These are phyloP conservation scores for Atta colombica DNA, from an alignment of 1,140 invertebrate genomes.

Conservation along the genomic window DNA sequence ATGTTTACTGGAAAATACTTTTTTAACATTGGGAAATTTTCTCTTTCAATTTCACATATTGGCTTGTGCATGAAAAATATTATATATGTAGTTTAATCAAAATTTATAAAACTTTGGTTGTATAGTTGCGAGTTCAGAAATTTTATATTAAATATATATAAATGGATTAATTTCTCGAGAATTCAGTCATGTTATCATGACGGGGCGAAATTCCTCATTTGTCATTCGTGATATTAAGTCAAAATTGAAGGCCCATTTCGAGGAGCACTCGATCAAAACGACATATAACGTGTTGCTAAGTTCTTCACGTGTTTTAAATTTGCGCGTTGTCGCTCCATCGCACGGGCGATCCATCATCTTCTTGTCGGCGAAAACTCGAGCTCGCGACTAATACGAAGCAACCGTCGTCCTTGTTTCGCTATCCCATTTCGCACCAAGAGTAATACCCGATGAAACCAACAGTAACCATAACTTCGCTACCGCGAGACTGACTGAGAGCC, in stretches of 20 bases:
- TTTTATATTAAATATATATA: conserved; percentile 9
- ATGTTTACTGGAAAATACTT: background rate
- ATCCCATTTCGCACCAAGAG: conserved; percentile 43
- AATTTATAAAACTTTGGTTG: background rate
- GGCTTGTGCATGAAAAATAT: background rate
- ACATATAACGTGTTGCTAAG: conserved; percentile 54
- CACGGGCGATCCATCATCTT: conserved; percentile 53
- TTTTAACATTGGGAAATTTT: background rate
- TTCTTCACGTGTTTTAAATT: conserved; percentile 51
- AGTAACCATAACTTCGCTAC: conserved; percentile 45
- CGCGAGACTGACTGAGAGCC: conserved; percentile 43
- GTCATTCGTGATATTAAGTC: conserved; percentile 41
- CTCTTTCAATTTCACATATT: background rate
- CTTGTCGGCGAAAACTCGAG: conserved; percentile 50
- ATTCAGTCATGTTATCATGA: background rate
- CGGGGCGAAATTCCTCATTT: conserved; percentile 38
- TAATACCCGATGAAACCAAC: conserved; percentile 53
- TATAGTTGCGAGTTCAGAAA: background rate
- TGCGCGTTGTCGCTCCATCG: conserved; percentile 48
- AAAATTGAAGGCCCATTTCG: conserved; percentile 50
- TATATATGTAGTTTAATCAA: background rate
- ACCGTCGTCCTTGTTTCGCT: conserved; percentile 36
- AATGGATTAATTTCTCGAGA: conserved; percentile 21
- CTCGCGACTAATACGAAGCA: conserved; percentile 52
- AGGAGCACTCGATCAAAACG: conserved; percentile 52